Evolutionary conservation across 2,888 invertebrate species (phyloP).

Genomic region (Hemicrepidius hirtus): DNA sequence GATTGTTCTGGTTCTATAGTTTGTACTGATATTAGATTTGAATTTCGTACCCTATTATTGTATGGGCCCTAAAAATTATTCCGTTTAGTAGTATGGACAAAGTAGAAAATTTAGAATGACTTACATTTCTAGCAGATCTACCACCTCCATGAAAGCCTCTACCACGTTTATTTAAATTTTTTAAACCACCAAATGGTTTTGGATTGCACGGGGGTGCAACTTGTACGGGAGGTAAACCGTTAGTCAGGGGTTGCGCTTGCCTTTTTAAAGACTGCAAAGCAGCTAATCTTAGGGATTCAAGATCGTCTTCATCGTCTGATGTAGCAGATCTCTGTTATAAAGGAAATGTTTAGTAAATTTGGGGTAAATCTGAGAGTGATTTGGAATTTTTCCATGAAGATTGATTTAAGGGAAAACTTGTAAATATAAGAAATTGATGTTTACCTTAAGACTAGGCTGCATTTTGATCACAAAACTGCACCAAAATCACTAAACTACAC

Average conservation of each 20-base stretch:
- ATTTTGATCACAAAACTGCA: slow-evolving; percentile 15
- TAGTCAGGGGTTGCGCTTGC: slow-evolving; percentile 39
- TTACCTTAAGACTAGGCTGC: slow-evolving; percentile 27
- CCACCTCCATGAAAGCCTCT: slow-evolving; percentile 49
- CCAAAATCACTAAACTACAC: neutral
- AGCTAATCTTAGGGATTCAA: slow-evolving; percentile 73
- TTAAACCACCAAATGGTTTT: slow-evolving; percentile 11
- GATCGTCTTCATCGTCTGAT: slow-evolving; percentile 74
- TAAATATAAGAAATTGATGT: neutral
- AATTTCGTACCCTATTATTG: slow-evolving; percentile 66
- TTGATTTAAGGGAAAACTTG: neutral
- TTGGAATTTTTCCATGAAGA: neutral
- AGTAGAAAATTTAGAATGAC: no score
- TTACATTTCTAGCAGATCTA: slow-evolving; percentile 58
- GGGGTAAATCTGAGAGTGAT: neutral
- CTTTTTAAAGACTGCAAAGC: slow-evolving; percentile 72
- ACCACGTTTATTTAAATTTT: slow-evolving; percentile 47
- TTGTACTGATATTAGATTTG: slow-evolving; percentile 74
- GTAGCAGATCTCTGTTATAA: slow-evolving; percentile 61
- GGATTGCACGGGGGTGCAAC: slow-evolving; percentile 1
- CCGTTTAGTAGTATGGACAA: no score
- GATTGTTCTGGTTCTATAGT: slow-evolving; percentile 67
- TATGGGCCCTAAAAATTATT: slow-evolving; percentile 62
- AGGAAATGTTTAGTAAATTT: slow-evolving; percentile 1
- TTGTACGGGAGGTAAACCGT: neutral